These are phyloP conservation scores for Gymnocheta viridis DNA, from an alignment of 2,888 invertebrate species.

Conservation along the genomic window DNA sequence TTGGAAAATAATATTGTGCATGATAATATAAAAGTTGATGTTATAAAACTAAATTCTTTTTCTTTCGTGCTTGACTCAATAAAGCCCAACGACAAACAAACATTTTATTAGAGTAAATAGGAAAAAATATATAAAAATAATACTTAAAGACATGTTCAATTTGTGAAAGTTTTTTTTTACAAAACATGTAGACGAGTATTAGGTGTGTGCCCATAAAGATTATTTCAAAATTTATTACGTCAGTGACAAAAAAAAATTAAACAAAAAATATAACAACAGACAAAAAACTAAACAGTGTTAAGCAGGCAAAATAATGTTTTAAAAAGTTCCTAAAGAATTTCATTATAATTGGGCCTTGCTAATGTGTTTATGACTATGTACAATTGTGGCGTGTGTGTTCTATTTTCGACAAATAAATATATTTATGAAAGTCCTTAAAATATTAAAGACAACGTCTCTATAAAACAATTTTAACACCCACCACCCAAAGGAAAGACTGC, in stretches of 20 bases:
- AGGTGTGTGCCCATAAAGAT: not conserved
- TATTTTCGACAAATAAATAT: slow-evolving; percentile 75
- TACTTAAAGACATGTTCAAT: slow-evolving; percentile 51
- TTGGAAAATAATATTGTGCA: slow-evolving; percentile 22
- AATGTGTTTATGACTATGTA: not conserved
- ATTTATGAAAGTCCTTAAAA: slow-evolving; percentile 73
- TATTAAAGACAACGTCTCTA: too few relatives aligned
- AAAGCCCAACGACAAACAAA: slow-evolving; percentile 32
- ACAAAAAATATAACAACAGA: not conserved
- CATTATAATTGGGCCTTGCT: not conserved
- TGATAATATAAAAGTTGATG: slow-evolving; percentile 19
- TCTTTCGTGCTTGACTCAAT: not conserved
- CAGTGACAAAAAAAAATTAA: not conserved
- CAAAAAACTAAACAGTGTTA: not conserved
- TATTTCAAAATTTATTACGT: not conserved
- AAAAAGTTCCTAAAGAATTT: too few relatives aligned
- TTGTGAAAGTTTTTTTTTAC: slow-evolving; percentile 4
- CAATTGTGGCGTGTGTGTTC: not conserved
- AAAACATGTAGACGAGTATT: not conserved
- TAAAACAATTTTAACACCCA: too few relatives aligned
- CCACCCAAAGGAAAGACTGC: too few relatives aligned
- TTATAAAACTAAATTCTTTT: not conserved
- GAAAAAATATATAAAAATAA: slow-evolving; percentile 19
- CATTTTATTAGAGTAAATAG: slow-evolving; percentile 24
- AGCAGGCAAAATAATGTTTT: not conserved